Base-by-base conservation (phyloP, 2,888 invertebrate species). In the Acleris holmiana region DNA sequence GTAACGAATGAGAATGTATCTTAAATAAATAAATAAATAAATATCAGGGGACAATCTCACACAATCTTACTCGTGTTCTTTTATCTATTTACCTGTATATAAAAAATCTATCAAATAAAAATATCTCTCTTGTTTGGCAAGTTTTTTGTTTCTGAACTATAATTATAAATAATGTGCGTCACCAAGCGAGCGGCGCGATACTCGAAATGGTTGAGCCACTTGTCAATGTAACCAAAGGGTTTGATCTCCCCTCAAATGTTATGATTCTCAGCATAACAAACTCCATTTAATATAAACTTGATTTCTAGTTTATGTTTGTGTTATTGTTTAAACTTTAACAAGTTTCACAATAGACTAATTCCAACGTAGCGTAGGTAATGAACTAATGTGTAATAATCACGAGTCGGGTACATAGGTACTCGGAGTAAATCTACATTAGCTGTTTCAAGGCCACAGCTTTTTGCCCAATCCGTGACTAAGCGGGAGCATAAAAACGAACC, bases 361-460 rank as follows among this genome's bases (percentile, higher is more conserved):
- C 79, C 78, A 80, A 79, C 76, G 73, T 73, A 71, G 76, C n/a
- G n/a, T n/a, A n/a, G n/a, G n/a, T n/a, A n/a, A n/a, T n/a, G 72
- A 17, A 73, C 76, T 82, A 79, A n/a, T n/a, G n/a, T 83, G 82
- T 84, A 84, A 80, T 80, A 80, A 83, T 83, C 82, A 83, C 83
- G 82, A 83, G 83, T 81, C 73, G 67, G 61, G 76, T 21, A 53
- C 46, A 60, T 53, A 60, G 25, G n/a, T n/a, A n/a, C n/a, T 17
- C 60, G 25, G 23, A 35, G 46, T 61, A 61, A 44, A 46, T 35
- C 53, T 47, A 61, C 50, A 50, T 66, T 82, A 83, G 83, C 74
- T 75, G 74, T 71, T 76, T 75, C 88, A 89, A 91, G 89, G 90
- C 76, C 83, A 79, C 56, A 51, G 72, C 78, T 89, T 90, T 89